These are phyloP conservation scores for Conus canariensis DNA, from an alignment of 2,888 invertebrate genomes.

Conservation along the genomic window DNA sequence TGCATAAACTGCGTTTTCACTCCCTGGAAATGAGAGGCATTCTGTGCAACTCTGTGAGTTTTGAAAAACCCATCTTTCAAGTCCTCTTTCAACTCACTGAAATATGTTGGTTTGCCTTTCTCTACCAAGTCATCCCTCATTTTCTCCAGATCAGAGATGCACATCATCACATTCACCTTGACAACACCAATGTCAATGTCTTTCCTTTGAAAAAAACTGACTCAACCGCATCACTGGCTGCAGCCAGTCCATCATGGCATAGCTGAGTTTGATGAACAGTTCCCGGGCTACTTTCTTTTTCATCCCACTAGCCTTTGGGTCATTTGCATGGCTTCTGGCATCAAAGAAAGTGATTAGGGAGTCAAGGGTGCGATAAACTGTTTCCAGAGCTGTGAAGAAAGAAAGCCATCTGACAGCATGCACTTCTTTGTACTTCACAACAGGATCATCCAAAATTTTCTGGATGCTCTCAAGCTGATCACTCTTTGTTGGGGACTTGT, in stretches of 20 bases:
- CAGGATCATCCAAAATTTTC: conserved; percentile 48
- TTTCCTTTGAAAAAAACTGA: conserved; percentile 45
- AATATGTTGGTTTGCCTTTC: too few relatives aligned
- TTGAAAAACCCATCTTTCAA: too few relatives aligned
- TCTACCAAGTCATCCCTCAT: conserved; percentile 34
- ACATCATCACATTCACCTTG: conserved; percentile 46
- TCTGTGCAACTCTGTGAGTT: too few relatives aligned
- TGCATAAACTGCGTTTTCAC: too few relatives aligned
- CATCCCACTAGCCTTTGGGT: conserved; percentile 49
- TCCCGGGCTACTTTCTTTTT: conserved; percentile 49
- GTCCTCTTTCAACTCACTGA: too few relatives aligned
- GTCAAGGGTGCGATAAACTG: conserved; percentile 49
- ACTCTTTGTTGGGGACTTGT: conserved; percentile 33
- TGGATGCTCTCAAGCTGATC: conserved; percentile 44
- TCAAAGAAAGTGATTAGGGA: conserved; percentile 45
- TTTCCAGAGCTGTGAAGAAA: conserved; percentile 49
- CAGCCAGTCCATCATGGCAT: conserved; percentile 51
- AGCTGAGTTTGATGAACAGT: conserved; percentile 46
- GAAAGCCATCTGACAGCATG: conserved; percentile 49
- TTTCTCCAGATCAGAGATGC: conserved; percentile 35
- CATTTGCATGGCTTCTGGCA: conserved; percentile 25
- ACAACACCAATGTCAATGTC: conserved; percentile 50
- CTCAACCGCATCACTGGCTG: conserved; percentile 42
- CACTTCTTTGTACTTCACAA: too few relatives aligned
- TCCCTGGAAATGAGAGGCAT: too few relatives aligned